Evolutionary conservation across 23 tunicate genomes (phyloP).

Genomic region (Styela plicata): DNA sequence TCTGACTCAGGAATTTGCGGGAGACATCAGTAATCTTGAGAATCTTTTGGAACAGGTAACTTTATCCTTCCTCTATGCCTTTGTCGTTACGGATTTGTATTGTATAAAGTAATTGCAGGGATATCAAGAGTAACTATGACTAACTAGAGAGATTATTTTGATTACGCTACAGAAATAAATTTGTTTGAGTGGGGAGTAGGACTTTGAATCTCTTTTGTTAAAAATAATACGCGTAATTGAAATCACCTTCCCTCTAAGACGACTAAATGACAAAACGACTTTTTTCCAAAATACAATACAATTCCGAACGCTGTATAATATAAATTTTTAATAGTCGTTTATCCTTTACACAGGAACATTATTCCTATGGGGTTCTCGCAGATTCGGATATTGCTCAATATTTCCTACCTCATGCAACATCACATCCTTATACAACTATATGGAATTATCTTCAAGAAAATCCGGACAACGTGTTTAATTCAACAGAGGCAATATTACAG

Average conservation of each 20-base stretch:
- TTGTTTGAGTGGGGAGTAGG: too few relatives aligned
- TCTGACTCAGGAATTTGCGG: slow-evolving; percentile 59
- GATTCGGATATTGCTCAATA: slow-evolving; percentile 39
- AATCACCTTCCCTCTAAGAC: too few relatives aligned
- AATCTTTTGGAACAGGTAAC: slow-evolving; percentile 35
- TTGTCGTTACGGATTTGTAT: too few relatives aligned
- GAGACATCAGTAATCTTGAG: slow-evolving; percentile 34
- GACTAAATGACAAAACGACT: too few relatives aligned
- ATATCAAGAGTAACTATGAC: too few relatives aligned
- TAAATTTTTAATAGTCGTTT: not conserved
- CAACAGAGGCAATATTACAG: slow-evolving; percentile 36
- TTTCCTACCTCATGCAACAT: slow-evolving; percentile 39
- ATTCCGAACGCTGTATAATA: not conserved
- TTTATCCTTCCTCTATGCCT: not conserved
- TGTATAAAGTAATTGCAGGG: too few relatives aligned
- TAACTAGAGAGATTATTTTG: too few relatives aligned
- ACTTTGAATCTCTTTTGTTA: too few relatives aligned
- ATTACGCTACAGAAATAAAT: too few relatives aligned
- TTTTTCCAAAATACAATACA: too few relatives aligned
- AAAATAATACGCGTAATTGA: too few relatives aligned
- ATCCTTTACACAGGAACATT: slow-evolving; percentile 25
- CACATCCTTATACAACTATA: slow-evolving; percentile 28
- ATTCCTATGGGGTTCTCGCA: slow-evolving; percentile 37
- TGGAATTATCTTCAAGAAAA: slow-evolving; percentile 35
- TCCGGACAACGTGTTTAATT: slow-evolving; percentile 42